These are phyloP conservation scores for Epinephelus moara DNA, from an alignment of 2,113 vertebrate genomes.

Conservation along the genomic window DNA sequence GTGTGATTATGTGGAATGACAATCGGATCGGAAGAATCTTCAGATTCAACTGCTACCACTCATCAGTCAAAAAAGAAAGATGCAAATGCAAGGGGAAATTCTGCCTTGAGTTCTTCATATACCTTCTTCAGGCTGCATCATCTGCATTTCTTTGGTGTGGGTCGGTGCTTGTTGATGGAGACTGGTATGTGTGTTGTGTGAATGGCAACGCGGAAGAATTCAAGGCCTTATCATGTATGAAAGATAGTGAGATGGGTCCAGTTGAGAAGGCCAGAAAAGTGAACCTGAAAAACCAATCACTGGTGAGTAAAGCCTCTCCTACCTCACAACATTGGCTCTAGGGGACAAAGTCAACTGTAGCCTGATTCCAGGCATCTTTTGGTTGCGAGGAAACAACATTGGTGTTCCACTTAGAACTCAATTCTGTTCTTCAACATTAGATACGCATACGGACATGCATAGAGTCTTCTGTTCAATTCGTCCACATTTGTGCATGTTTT, in stretches of 20 bases:
- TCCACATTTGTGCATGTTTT: too few relatives aligned
- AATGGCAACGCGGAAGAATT: neutral
- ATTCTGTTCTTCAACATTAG: too few relatives aligned
- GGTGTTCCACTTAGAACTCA: too few relatives aligned
- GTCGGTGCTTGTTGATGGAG: conserved; percentile 11
- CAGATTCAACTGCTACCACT: conserved; percentile 1
- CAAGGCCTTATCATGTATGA: neutral
- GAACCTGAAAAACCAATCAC: conserved; percentile 1
- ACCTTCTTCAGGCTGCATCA: neutral
- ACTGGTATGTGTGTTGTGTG: conserved; percentile 18
- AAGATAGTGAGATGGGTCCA: neutral
- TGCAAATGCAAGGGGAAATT: neutral
- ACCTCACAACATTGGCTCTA: neutral
- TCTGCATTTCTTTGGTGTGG: conserved; percentile 12
- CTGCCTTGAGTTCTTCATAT: neutral
- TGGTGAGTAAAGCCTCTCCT: conserved; percentile 5
- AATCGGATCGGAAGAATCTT: neutral
- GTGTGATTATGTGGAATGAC: conserved; percentile 12
- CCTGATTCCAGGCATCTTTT: too few relatives aligned
- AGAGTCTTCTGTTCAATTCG: too few relatives aligned
- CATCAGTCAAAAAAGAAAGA: neutral
- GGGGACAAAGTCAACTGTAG: neutral
- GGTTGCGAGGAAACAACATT: too few relatives aligned
- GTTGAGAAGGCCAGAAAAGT: neutral
- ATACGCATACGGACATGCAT: too few relatives aligned